These are phyloP conservation scores for Hemibagrus wyckioides DNA, from an alignment of 2,113 vertebrate genomes.

Conservation along the genomic window DNA sequence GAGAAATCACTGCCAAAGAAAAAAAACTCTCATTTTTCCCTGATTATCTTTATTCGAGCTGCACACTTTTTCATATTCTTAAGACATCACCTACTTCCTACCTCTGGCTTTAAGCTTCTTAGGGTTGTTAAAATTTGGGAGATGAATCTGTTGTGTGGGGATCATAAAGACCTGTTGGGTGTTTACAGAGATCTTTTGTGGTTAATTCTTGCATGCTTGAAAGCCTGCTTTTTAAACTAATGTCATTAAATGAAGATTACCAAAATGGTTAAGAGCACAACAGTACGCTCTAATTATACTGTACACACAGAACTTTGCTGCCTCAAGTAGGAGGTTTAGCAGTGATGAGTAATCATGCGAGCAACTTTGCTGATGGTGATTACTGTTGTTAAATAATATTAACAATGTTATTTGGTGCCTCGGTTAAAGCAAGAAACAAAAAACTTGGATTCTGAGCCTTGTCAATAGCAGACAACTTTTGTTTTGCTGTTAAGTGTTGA, in stretches of 20 bases:
- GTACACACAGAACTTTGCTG: background rate
- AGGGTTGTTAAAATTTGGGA: constrained; percentile 7
- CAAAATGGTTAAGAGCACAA: background rate
- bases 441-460: background rate
- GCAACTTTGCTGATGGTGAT: background rate
- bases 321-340: background rate
- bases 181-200: background rate
- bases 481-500: background rate
- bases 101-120: constrained; percentile 11
- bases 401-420: background rate
- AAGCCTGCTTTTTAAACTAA: background rate
- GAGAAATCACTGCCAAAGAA: constrained; percentile 13
- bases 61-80: constrained; percentile 25
- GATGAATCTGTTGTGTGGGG: background rate
- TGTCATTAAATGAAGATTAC: background rate
- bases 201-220: background rate
- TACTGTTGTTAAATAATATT: constrained; percentile 1
- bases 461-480: background rate
- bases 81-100: constrained; percentile 14
- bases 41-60: constrained; percentile 2
- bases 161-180: background rate
- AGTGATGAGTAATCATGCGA: constrained; percentile 7
- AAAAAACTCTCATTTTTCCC: background rate
- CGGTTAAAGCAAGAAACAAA: too few relatives aligned
- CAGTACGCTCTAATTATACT: background rate